phyloP scores from a whole-genome alignment of 1,140 invertebrate genomes.

The Cyclina sinensis region DNA sequence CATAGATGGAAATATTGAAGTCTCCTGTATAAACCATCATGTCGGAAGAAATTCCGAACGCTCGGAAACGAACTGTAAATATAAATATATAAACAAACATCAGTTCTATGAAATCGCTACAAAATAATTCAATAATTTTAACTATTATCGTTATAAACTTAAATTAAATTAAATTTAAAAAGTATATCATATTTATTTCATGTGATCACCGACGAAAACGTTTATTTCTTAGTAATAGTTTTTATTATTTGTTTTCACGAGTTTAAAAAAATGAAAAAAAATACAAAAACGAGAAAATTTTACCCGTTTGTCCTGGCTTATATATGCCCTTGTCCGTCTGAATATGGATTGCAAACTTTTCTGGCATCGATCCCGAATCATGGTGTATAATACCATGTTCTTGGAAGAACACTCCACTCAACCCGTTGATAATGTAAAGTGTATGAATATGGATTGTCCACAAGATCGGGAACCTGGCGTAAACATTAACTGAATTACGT shows the following conservation, averaged over 20 bases:
- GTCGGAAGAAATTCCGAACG: slow-evolving; percentile 51
- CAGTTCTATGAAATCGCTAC: too few species aligned
- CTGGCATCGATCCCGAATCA: slow-evolving; percentile 31
- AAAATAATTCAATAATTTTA: too few species aligned
- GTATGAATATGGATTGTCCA: not conserved
- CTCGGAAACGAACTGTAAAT: slow-evolving; percentile 56
- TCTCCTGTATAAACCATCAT: slow-evolving; percentile 48
- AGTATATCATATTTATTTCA: too few species aligned
- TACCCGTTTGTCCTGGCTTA: slow-evolving; percentile 59
- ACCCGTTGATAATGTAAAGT: slow-evolving; percentile 33
- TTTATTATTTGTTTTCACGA: too few species aligned
- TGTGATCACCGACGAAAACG: too few species aligned
- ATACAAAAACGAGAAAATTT: too few species aligned
- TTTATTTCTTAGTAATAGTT: too few species aligned
- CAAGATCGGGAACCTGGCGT: not conserved
- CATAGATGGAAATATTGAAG: slow-evolving; percentile 30
- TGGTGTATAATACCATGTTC: slow-evolving; percentile 11
- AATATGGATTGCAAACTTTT: slow-evolving; percentile 50
- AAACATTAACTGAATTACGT: not conserved
- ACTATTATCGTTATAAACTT: too few species aligned
- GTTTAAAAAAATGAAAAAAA: not conserved
- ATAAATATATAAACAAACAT: too few species aligned
- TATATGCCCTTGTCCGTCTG: slow-evolving; percentile 52
- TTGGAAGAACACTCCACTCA: slow-evolving; percentile 47
- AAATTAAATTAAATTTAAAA: too few species aligned